phyloP scores from a whole-genome alignment of 2,888 invertebrate genomes.

The Torymus auratus region DNA sequence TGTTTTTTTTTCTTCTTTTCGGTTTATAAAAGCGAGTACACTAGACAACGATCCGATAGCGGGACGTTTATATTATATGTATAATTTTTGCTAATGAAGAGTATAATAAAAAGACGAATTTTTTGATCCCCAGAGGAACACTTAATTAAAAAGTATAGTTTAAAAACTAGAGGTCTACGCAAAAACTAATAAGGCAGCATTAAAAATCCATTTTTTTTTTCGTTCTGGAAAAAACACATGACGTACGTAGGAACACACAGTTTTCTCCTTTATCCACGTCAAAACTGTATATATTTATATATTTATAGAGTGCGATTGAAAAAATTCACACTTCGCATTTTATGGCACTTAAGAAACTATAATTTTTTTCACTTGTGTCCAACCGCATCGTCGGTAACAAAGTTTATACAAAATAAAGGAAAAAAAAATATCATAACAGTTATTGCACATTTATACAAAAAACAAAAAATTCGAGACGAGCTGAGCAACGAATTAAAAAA shows the following conservation, averaged over 20 bases:
- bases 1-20: background rate
- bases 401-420: conserved; percentile 27
- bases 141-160: conserved; percentile 50
- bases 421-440: conserved; percentile 38
- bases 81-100: conserved; percentile 16
- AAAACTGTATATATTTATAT: conserved; percentile 12
- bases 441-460: conserved; percentile 50
- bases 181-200: conserved; percentile 54
- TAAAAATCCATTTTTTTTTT: conserved; percentile 35
- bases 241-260: conserved; percentile 52
- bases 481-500: conserved; percentile 8
- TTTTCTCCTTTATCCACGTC: conserved; percentile 21
- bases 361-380: conserved; percentile 19
- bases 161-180: conserved; percentile 40
- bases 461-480: conserved; percentile 23
- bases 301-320: conserved; percentile 7
- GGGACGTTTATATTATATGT: background rate
- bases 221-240: conserved; percentile 33
- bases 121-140: conserved; percentile 40
- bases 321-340: conserved; percentile 43
- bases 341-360: conserved; percentile 59
- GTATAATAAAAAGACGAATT: conserved; percentile 23
- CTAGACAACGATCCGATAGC: conserved; percentile 17
- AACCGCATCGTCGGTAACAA: conserved; percentile 43
- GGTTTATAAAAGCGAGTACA: conserved; percentile 2